Percentiles rank a stretch among this genome's conserved stretches.
Evolutionary conservation across 2,888 invertebrate species (phyloP).

Genomic region (Lissonota sp.): DNA sequence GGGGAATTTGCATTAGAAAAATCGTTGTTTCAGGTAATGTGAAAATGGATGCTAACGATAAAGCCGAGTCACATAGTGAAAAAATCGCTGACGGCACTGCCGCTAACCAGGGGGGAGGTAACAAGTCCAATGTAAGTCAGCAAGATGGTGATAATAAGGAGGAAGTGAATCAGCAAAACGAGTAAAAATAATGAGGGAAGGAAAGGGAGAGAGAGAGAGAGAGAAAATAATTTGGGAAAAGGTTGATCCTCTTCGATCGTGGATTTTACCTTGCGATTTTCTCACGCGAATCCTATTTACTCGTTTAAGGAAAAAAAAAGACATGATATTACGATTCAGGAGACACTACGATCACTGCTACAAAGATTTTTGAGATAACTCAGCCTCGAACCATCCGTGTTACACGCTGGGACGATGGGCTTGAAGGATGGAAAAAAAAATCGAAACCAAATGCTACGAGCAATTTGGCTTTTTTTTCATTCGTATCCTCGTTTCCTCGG

Average conservation of each 20-base stretch:
- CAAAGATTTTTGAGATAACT: background rate
- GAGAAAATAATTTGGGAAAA: conserved; percentile 18
- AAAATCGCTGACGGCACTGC: conserved; percentile 79
- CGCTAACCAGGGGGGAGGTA: conserved; percentile 76
- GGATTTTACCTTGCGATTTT: no score
- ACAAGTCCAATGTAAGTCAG: conserved; percentile 79
- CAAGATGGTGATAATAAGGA: conserved; percentile 81
- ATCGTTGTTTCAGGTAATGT: conserved; percentile 78
- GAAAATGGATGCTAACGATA: conserved; percentile 82
- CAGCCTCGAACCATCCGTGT: no score
- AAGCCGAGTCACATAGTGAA: conserved; percentile 81
- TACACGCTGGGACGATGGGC: no score
- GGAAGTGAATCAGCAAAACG: conserved; percentile 82
- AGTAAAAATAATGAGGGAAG: conserved; percentile 70
- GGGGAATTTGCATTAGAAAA: conserved; percentile 70
- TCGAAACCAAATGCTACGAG: no score
- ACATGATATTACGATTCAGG: conserved; percentile 44
- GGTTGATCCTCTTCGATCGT: no score
- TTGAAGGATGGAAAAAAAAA: no score
- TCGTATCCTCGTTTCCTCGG: no score
- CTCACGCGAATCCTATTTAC: no score
- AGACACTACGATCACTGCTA: conserved; percentile 12
- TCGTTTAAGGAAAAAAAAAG: conserved; percentile 30
- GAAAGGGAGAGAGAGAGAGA: conserved; percentile 29
- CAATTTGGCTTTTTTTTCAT: no score